phyloP scores from a whole-genome alignment of 2,797 vertebrate species.

The Myotis pilosus region DNA sequence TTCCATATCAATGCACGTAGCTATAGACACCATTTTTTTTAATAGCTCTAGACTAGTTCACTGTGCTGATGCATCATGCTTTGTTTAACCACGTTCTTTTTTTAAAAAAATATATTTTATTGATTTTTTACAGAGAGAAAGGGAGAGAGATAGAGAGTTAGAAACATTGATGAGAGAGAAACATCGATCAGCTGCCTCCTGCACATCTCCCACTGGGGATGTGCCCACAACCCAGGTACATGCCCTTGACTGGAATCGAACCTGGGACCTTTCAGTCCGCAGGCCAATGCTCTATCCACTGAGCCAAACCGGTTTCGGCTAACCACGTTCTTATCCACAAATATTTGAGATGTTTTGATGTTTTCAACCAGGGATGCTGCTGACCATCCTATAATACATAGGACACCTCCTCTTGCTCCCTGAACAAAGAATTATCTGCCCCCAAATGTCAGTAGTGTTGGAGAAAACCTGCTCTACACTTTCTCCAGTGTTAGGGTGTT shows the following conservation, averaged over 20 bases:
- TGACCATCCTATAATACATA: not conserved
- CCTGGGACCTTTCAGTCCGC: too few species aligned
- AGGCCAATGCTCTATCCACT: too few species aligned
- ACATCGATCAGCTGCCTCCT: too few species aligned
- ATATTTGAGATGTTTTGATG: slow-evolving; percentile 27
- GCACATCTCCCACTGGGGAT: too few species aligned
- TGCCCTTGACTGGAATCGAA: too few species aligned
- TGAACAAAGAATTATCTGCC: not conserved
- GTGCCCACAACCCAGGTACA: too few species aligned
- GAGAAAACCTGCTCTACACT: not conserved
- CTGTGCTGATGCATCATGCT: not conserved
- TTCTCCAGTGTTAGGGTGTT: not conserved
- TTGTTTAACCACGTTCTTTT: slow-evolving; percentile 9
- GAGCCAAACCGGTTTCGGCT: too few species aligned
- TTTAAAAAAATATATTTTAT: too few species aligned
- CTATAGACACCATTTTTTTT: not conserved
- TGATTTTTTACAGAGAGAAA: too few species aligned
- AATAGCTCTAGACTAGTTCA: not conserved
- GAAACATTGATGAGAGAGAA: too few species aligned
- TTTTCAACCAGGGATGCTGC: slow-evolving; percentile 7
- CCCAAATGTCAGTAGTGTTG: not conserved
- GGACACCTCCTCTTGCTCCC: not conserved
- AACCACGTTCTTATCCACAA: not conserved
- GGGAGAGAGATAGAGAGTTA: too few species aligned
- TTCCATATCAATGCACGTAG: not conserved